Conservation (phyloP, 2,888 invertebrate genomes). For the Heliconius erato region DNA sequence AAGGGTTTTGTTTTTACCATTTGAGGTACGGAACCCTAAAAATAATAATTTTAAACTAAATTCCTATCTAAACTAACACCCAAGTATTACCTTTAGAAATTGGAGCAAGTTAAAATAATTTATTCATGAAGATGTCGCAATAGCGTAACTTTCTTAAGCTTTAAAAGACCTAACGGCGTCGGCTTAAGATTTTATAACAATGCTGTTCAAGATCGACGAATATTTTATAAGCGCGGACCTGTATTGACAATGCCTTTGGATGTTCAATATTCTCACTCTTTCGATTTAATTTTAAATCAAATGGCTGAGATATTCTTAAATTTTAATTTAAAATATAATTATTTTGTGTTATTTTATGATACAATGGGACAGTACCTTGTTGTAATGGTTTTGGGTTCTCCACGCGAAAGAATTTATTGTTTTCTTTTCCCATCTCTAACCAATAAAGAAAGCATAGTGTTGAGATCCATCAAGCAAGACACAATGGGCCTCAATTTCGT, state of each 20-base stretch:
- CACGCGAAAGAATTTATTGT: too few species aligned
- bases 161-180: slow-evolving; percentile 33
- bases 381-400: neutral
- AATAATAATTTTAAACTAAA: neutral
- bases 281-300: neutral
- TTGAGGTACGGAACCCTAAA: neutral
- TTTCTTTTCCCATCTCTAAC: too few species aligned
- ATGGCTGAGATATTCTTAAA: neutral
- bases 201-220: slow-evolving; percentile 19
- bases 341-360: neutral
- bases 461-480: too few species aligned
- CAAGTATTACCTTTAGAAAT: slow-evolving; percentile 20
- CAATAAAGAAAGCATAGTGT: too few species aligned
- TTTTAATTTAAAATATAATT: neutral
- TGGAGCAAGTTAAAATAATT: slow-evolving; percentile 25
- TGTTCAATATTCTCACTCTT: slow-evolving; percentile 8
- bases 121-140: slow-evolving; percentile 33
- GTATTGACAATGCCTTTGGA: slow-evolving; percentile 16
- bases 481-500: neutral
- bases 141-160: slow-evolving; percentile 29
- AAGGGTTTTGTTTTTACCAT: too few species aligned
- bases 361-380: too few species aligned
- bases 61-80: neutral
- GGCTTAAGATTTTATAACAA: slow-evolving; percentile 23
- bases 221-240: slow-evolving; percentile 29